Evolutionary conservation across 2,797 vertebrate genomes (phyloP).

Genomic region (Scolopax rusticola): DNA sequence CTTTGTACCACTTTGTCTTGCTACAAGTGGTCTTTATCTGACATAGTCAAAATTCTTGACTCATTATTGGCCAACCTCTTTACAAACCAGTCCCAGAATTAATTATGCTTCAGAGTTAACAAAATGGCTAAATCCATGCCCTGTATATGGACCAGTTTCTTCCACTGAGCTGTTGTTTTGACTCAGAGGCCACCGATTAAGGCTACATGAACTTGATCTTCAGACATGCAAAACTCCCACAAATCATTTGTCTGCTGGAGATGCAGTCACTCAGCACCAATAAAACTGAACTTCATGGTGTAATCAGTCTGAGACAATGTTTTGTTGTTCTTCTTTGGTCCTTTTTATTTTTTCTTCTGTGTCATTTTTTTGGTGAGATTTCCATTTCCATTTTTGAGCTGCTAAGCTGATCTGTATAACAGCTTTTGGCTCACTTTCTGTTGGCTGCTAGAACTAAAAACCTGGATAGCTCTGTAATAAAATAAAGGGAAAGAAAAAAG

Average conservation of each 20-base stretch:
- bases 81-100: not conserved
- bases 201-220: not conserved
- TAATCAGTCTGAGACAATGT: accelerated
- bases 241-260: not conserved
- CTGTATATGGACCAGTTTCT: not conserved
- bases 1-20: not conserved
- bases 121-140: not conserved
- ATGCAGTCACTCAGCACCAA: not conserved
- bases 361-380: not conserved
- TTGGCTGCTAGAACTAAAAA: not conserved
- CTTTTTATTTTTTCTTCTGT: not conserved
- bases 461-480: not conserved
- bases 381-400: not conserved
- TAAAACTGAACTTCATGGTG: not conserved
- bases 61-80: accelerated
- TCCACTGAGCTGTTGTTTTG: not conserved
- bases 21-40: not conserved
- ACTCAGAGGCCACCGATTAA: not conserved
- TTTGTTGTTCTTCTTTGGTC: not conserved
- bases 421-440: not conserved
- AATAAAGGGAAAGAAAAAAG: not conserved
- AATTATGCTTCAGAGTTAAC: accelerated
- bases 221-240: not conserved
- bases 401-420: not conserved
- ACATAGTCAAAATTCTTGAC: accelerated